Conservation (phyloP, 2,113 vertebrate species). For the Telmatochromis brichardi region DNA sequence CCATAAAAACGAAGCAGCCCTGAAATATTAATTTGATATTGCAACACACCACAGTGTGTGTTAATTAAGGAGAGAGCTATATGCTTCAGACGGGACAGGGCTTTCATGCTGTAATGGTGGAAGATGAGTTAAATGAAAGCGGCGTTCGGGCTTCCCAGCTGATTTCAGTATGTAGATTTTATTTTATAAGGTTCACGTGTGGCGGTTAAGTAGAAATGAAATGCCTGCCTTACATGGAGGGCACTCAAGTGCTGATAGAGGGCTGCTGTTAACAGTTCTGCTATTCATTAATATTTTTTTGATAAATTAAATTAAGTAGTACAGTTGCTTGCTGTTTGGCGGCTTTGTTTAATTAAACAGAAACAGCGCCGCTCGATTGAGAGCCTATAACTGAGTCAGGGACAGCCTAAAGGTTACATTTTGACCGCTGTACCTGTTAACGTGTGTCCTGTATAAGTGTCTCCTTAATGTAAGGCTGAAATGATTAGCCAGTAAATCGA, state of each 20-base stretch:
- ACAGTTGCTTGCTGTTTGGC: neutral
- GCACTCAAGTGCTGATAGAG: neutral
- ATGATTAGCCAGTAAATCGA: neutral
- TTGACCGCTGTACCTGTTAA: neutral
- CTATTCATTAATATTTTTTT: neutral
- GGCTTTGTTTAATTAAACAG: neutral
- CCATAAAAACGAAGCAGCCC: slow-evolving; percentile 47
- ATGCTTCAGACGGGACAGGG: slow-evolving; percentile 38
- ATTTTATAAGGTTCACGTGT: neutral
- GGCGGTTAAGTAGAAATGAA: neutral
- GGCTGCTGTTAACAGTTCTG: neutral
- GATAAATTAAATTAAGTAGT: neutral
- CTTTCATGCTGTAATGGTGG: slow-evolving; percentile 30
- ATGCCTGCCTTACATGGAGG: neutral
- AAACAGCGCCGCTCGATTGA: neutral
- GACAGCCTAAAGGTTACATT: neutral
- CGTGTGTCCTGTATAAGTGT: neutral
- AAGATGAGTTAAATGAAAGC: slow-evolving; percentile 43
- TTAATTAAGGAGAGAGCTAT: slow-evolving; percentile 70
- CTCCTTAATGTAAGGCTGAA: neutral
- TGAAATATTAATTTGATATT: slow-evolving; percentile 74
- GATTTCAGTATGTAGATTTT: slow-evolving; percentile 12
- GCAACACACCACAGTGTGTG: slow-evolving; percentile 53
- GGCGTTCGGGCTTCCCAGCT: slow-evolving; percentile 3
- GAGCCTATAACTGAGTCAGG: neutral